Evolutionary conservation across 1,140 invertebrate genomes (phyloP).

Genomic region (Dendrolimus punctatus): DNA sequence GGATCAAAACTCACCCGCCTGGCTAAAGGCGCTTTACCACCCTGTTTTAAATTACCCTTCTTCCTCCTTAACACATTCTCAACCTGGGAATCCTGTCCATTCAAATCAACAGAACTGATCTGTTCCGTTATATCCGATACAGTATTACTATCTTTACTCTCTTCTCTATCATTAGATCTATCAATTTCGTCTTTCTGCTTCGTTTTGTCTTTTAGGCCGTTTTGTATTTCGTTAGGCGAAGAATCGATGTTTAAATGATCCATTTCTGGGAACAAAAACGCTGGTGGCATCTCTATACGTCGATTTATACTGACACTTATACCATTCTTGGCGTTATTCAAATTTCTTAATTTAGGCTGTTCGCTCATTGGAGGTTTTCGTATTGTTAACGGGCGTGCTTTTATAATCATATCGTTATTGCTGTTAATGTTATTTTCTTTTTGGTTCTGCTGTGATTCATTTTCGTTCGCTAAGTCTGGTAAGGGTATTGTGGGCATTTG

Average conservation of each 20-base stretch:
- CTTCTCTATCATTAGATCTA: constrained; percentile 50
- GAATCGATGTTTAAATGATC: constrained; percentile 62
- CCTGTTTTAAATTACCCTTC: constrained; percentile 84
- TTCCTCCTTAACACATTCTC: constrained; percentile 77
- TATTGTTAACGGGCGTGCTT: constrained; percentile 84
- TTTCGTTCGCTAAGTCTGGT: constrained; percentile 45
- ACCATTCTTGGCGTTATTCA: constrained; percentile 67
- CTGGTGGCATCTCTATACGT: constrained; percentile 86
- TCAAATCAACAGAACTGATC: constrained; percentile 66
- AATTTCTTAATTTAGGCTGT: constrained; percentile 81
- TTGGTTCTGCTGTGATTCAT: constrained; percentile 38
- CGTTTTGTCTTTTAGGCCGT: constrained; percentile 47
- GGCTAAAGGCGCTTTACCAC: constrained; percentile 79
- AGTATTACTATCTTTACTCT: constrained; percentile 70
- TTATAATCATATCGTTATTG: constrained; percentile 78
- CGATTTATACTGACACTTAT: constrained; percentile 80
- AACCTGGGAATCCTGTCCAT: constrained; percentile 70
- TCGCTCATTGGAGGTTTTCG: constrained; percentile 84
- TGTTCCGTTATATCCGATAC: constrained; percentile 65
- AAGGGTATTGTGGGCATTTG: constrained; percentile 35
- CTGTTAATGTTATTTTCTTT: constrained; percentile 53
- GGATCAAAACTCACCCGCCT: constrained; percentile 97
- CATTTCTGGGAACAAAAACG: constrained; percentile 85
- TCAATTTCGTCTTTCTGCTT: constrained; percentile 59
- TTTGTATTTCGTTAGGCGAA: constrained; percentile 34